phyloP scores from a whole-genome alignment of 2,888 invertebrate genomes.

The Gibbula magus region DNA sequence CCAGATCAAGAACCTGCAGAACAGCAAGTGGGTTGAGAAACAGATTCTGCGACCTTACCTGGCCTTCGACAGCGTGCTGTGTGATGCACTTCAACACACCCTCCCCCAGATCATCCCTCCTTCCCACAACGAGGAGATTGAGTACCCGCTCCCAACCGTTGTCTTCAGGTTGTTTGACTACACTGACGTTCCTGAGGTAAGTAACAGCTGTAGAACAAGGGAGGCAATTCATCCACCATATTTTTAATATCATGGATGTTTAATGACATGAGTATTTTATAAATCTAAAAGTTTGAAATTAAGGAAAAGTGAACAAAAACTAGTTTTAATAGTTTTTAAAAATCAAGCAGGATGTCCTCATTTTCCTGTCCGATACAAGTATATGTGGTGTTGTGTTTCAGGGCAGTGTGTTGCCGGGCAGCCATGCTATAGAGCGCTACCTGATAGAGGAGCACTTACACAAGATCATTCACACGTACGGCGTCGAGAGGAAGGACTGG shows the following conservation, averaged over 20 bases:
- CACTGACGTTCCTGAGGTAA: constrained; percentile 89
- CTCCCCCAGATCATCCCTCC: constrained; percentile 93
- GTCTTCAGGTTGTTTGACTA: constrained; percentile 97
- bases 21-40: constrained; percentile 97
- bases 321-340: too few relatives aligned
- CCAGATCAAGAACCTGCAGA: constrained; percentile 90
- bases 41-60: constrained; percentile 96
- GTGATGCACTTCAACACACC: constrained; percentile 97
- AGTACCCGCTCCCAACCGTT: constrained; percentile 95
- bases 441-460: constrained; percentile 97
- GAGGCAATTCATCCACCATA: background rate
- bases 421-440: constrained; percentile 97
- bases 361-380: background rate
- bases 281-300: background rate
- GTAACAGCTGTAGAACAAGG: background rate
- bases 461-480: constrained; percentile 92
- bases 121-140: constrained; percentile 90
- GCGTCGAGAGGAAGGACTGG: constrained; percentile 94
- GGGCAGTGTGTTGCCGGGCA: constrained; percentile 86
- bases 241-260: background rate
- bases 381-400: constrained; percentile 40
- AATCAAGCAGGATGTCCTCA: background rate
- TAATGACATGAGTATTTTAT: background rate
- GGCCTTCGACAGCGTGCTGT: constrained; percentile 92
- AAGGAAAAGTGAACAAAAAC: too few relatives aligned